Evolutionary conservation across 2,113 vertebrate genomes (phyloP).

Genomic region (Dasyprocta punctata): DNA sequence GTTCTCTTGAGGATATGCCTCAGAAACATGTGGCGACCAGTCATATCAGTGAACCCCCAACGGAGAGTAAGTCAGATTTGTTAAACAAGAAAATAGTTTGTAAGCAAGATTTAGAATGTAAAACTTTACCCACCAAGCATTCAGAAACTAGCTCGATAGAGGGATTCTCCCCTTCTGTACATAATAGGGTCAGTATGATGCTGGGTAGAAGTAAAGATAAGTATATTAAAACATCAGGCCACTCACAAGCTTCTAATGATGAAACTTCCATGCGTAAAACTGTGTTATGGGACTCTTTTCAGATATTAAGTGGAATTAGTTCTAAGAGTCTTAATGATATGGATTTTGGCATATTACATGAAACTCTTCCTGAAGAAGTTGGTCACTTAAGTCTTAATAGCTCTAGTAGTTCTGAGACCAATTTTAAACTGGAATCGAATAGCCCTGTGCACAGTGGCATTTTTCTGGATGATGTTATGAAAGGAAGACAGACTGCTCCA

Average conservation of each 20-base stretch:
- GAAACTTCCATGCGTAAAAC: not conserved
- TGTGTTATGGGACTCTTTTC: not conserved
- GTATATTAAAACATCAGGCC: not conserved
- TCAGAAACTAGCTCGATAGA: slow-evolving; percentile 31
- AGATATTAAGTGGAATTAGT: not conserved
- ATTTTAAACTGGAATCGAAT: not conserved
- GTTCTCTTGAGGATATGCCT: not conserved
- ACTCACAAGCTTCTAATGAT: not conserved
- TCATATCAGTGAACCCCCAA: not conserved
- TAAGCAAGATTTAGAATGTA: slow-evolving; percentile 6
- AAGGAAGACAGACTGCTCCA: not conserved
- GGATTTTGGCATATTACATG: slow-evolving; percentile 75
- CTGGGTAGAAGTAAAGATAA: not conserved
- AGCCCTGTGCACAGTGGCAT: not conserved
- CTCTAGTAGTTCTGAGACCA: not conserved
- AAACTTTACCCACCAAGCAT: not conserved
- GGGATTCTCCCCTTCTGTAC: not conserved
- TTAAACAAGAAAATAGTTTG: slow-evolving; percentile 9
- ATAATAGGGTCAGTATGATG: not conserved
- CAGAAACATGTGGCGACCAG: not conserved
- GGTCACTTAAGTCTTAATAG: slow-evolving; percentile 28
- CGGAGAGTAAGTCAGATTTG: slow-evolving; percentile 24
- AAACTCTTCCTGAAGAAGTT: slow-evolving; percentile 82
- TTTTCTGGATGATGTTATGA: not conserved
- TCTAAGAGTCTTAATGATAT: not conserved